phyloP scores from a whole-genome alignment of 1,140 invertebrate genomes.

The Acyrthosiphon pisum region DNA sequence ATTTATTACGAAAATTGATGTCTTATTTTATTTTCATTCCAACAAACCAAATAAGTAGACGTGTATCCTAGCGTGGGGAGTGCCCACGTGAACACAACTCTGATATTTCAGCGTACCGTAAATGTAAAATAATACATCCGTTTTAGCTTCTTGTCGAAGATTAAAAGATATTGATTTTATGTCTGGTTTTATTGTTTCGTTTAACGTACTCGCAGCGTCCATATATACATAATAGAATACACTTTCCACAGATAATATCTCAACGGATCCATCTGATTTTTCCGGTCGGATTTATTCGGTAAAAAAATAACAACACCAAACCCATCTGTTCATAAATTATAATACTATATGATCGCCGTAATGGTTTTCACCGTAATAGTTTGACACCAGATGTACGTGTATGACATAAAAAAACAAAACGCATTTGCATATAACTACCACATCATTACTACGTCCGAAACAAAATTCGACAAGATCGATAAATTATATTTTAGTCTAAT shows the following conservation, averaged over 20 bases:
- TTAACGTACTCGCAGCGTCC: neutral
- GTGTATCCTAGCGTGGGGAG: conserved; percentile 25
- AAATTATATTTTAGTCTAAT: too few species aligned
- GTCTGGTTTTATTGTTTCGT: conserved; percentile 35
- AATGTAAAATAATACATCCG: conserved; percentile 52
- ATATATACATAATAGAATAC: neutral
- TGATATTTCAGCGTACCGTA: conserved; percentile 26
- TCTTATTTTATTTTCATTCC: conserved; percentile 46
- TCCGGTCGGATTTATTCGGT: neutral
- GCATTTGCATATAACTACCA: neutral
- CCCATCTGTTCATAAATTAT: neutral
- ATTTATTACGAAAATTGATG: conserved; percentile 48
- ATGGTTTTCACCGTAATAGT: neutral
- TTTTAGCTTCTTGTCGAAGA: conserved; percentile 50
- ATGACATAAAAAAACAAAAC: neutral
- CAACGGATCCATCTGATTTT: neutral
- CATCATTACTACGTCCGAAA: neutral
- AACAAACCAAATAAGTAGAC: conserved; percentile 31
- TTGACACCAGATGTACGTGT: neutral
- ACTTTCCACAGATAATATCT: conserved; percentile 19
- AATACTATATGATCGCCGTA: neutral
- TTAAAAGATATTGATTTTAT: conserved; percentile 41
- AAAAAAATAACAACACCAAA: neutral
- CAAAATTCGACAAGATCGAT: neutral
- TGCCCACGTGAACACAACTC: conserved; percentile 37